Evolutionary conservation across 2,888 invertebrate species (phyloP), one percentile per base, ranked within the genome.

Genomic region (Zelleria hepariella): DNA sequence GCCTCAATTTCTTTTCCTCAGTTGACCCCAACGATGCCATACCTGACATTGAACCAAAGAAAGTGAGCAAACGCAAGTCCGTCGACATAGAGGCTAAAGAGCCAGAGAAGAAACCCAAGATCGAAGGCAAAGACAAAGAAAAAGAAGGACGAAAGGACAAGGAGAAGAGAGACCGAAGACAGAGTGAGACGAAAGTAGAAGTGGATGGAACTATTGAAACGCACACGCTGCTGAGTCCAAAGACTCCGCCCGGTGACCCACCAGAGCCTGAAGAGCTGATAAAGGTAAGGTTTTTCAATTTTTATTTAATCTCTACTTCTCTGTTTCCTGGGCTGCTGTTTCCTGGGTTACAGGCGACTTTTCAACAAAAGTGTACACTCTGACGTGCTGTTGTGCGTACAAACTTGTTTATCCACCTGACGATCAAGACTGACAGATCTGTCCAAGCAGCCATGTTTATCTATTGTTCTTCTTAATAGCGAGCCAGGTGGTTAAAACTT

Each of bases 241-340:
- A 92, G 69, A 92, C 94, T 6, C 95, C 95, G 0, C 92, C 93
- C 0, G 94, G 94, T 1, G 96, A 97, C 74, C 95, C 96, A 0
- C 96, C 97, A 1, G 96, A 98, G 83, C 95, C 98, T 0, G 97
- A 98, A 73, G 97, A 97, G 71, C 90, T 98, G 27, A 94, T 98
- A 62, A 96, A 95, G 86, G 92, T 93, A 62, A 62, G 54, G 58
- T 49, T n/a, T 23, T 27, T 26, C 18, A 27, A n/a, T 32, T 7
- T 23, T 27, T 15, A 55, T 25, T 55, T 24, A 26, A n/a, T 54
- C 20, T n/a, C n/a, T n/a, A n/a, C n/a, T n/a, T n/a, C n/a, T n/a
- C n/a, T n/a, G n/a, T n/a, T n/a, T n/a, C n/a, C n/a, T n/a, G n/a
- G n/a, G n/a, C n/a, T 32, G 32, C 6, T 32, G 32, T 32, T 32